Base-by-base conservation (phyloP, 1,140 invertebrate species). In the Diprion similis region DNA sequence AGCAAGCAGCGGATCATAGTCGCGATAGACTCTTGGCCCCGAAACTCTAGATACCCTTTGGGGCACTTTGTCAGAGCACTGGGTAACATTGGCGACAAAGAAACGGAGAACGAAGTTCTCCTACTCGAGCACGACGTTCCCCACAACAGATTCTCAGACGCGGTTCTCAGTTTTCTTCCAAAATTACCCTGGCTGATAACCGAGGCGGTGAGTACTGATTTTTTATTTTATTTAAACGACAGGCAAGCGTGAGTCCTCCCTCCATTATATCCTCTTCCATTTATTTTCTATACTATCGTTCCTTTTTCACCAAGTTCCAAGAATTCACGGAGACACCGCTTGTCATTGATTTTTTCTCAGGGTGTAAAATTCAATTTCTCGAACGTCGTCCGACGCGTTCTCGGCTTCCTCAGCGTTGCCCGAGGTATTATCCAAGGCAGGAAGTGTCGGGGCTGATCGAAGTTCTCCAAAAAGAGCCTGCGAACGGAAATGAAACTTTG, bases 41-140 rank as follows among this genome's bases (percentile, higher is more conserved):
- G 94, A 72, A 93, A 95, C 84, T 97, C 95, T 1, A 91, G 94
- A 48, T 95, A 94, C 84, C 92, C 92, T 2, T 82, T 91, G 70
- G 96, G 97, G 6, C 97, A 98, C 87, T 98, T 97, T 89, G 95
- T 97, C 0, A 89, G 95, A 78, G 92, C 94, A 37, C 88, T 98
- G 11, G 97, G 97, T 24, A 90, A 91, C 70, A 92, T 95, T 80
- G 97, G 95, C 67, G 93, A 98, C 82, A 95, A 95, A 86, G 91
- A 93, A 19, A 97, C 97, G 15, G 98, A 99, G 89, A 99, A 98
- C 86, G 96, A 98, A 89, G 95, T 96, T 10, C 91, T 99, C 65
- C 89, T 99, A 2, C 86, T 99, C 66, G 99, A 99, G 83, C 98
- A 99, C 85, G 98, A 99, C 87, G 94, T 99, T 18, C 98, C 98